Evolutionary conservation across 2,797 vertebrate genomes (phyloP), one percentile per base, ranked within the genome.

Genomic region (Schizopygopsis pylzovi): DNA sequence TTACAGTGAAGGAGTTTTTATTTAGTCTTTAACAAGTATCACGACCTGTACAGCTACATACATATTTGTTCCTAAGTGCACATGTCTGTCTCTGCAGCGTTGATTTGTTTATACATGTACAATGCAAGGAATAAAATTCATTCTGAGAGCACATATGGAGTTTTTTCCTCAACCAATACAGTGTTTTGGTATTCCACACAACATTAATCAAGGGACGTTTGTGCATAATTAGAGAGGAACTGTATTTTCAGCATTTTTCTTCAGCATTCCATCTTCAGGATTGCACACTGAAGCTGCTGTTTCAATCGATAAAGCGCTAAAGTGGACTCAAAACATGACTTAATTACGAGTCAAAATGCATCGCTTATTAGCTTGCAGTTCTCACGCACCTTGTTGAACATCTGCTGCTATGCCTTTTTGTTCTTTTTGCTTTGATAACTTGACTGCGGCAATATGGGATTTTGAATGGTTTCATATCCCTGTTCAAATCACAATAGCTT

Each of bases 161-260:
- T 59, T 77, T 56, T 54, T 75, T 22, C n/a, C 16, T 28, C 25
- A 56, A 56, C 3, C 49, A 56, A 39, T n/a, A 4, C 7, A 33
- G 11, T 28, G n/a, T 61, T 83, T 83, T 41, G 59, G 20, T 65
- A 65, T 76, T 76, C n/a, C 59, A 83, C 28, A 83, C 59, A 83
- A 52, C 6, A n/a, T 76, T 49, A 63, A 37, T 67, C 82, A 67
- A 67, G 9, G 20, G 43, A 76, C 65, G 8, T 45, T 45, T 10
- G 43, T 67, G 37, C 72, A 41, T n/a, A 76, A 49, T 67, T 47
- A 43, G 61, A 67, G 13, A 54, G 15, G 43, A 76, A 61, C 20
- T 49, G 41, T 65, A 25, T 76, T 83, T 83, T 49, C 28, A 52
- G 20, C 4, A 22, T 81, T 70, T 63, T 2, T 80, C 39, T 37